Conservation (phyloP, 2,888 invertebrate species). For the Dryadula phaetusa region DNA sequence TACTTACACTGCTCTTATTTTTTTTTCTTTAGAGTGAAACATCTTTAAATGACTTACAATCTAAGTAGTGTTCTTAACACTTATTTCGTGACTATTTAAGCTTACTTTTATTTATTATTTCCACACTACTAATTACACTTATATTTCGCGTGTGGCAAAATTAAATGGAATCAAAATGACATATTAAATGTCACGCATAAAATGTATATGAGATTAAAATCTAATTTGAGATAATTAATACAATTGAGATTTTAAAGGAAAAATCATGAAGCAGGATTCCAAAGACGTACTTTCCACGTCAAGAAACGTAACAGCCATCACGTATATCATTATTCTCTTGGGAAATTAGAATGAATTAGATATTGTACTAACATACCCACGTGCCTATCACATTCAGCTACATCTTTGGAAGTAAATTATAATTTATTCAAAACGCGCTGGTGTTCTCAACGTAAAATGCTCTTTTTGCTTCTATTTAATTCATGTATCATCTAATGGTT, state of each 20-base stretch:
- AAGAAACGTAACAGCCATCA: conserved; percentile 67
- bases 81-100: too few species aligned
- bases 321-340: conserved; percentile 71
- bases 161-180: not conserved
- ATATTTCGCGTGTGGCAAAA: not conserved
- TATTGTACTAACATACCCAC: conserved; percentile 50
- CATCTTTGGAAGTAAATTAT: conserved; percentile 39
- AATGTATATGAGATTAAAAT: not conserved
- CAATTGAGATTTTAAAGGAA: conserved; percentile 9
- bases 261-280: conserved; percentile 8
- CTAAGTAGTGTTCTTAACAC: too few species aligned
- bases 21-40: too few species aligned
- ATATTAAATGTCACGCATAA: not conserved
- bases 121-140: too few species aligned
- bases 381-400: conserved; percentile 34
- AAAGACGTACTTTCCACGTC: conserved; percentile 39
- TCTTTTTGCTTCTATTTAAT: conserved; percentile 14
- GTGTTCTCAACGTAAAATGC: conserved; percentile 15
- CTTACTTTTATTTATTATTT: too few species aligned
- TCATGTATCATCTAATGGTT: conserved; percentile 3
- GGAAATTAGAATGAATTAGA: conserved; percentile 77
- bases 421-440: conserved; percentile 36
- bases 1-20: too few species aligned
- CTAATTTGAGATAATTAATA: conserved; percentile 5
- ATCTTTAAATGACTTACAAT: too few species aligned